Percentiles rank a stretch among this genome's conserved stretches.
phyloP scores from a whole-genome alignment of 2,113 vertebrate species.

The Sciurus niger region DNA sequence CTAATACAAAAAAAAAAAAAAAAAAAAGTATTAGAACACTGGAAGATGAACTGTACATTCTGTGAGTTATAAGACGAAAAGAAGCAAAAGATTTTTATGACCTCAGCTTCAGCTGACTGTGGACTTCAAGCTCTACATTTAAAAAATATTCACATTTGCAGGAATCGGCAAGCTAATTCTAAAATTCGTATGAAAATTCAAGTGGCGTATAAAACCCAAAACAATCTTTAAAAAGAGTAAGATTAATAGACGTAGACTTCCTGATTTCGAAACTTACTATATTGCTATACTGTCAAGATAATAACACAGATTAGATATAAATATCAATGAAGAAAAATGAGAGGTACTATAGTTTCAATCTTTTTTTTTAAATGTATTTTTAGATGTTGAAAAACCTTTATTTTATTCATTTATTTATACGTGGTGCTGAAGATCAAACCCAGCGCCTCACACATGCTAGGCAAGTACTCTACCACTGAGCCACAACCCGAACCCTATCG shows the following conservation, averaged over 20 bases:
- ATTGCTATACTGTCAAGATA: not conserved
- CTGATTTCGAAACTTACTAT: not conserved
- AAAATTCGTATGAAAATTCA: not conserved
- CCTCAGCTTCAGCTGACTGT: not conserved
- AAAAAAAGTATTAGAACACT: not conserved
- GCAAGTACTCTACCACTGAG: no score
- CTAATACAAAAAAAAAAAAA: not conserved
- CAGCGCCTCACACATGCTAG: no score
- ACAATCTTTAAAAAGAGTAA: no score
- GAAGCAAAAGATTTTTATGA: no score
- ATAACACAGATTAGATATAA: not conserved
- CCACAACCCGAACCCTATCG: not conserved
- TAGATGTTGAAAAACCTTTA: no score
- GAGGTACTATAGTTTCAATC: not conserved
- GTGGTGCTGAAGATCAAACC: no score
- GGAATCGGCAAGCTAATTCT: not conserved
- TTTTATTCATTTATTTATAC: no score
- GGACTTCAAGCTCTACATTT: not conserved
- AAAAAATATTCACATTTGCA: not conserved
- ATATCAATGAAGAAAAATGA: not conserved
- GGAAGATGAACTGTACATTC: no score
- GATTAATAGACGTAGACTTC: no score
- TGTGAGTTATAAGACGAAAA: no score
- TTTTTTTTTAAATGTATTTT: not conserved
- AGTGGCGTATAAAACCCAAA: not conserved